Conservation (phyloP, 2,888 invertebrate genomes). For the Galerucella calmariensis region DNA sequence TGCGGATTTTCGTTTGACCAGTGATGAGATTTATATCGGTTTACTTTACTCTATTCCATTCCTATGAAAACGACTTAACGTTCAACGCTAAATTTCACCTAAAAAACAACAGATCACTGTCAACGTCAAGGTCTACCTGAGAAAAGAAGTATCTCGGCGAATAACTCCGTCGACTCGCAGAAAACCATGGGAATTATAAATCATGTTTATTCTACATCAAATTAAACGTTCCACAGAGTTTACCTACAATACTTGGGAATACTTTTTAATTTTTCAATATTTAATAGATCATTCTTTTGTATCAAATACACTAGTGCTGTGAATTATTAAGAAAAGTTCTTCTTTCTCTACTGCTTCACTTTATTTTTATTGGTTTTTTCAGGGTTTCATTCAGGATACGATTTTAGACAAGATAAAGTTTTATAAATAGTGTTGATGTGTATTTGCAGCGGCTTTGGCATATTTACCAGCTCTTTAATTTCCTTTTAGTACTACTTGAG, state of each 20-base stretch:
- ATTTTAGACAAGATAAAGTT: neutral
- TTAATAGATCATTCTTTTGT: too few relatives aligned
- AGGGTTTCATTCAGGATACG: neutral
- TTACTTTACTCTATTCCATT: neutral
- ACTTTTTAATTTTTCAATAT: too few relatives aligned
- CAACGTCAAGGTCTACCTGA: neutral
- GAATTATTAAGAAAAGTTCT: too few relatives aligned
- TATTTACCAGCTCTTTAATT: conserved; percentile 1
- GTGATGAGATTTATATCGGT: neutral
- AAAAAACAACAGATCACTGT: neutral
- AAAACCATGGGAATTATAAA: too few relatives aligned
- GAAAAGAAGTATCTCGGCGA: neutral
- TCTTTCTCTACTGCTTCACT: neutral
- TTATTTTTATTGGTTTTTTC: too few relatives aligned
- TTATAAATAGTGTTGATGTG: neutral
- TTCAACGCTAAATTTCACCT: neutral
- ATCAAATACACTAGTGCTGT: too few relatives aligned
- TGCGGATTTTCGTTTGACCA: neutral
- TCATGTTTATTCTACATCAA: too few relatives aligned
- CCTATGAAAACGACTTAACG: neutral
- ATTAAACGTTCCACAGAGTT: too few relatives aligned
- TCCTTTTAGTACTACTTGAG: neutral
- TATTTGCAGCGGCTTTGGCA: neutral
- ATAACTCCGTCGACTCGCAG: too few relatives aligned
- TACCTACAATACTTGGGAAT: too few relatives aligned